Evolutionary conservation across 2,888 invertebrate genomes (phyloP).

Genomic region (Antheraea yamamai): DNA sequence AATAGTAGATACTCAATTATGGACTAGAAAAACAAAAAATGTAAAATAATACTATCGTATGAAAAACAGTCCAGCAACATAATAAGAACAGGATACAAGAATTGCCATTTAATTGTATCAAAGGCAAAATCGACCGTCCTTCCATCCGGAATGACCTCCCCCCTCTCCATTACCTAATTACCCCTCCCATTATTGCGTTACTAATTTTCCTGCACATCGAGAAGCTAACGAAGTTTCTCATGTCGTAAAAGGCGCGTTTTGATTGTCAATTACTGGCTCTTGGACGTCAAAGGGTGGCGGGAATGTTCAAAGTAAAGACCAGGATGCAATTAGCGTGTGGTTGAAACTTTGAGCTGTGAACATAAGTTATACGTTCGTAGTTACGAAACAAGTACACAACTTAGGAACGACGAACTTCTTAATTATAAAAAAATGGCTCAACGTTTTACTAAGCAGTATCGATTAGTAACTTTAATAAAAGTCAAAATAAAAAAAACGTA

Average conservation of each 20-base stretch:
- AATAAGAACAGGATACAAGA: constrained; percentile 53
- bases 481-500: not conserved
- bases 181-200: constrained; percentile 75
- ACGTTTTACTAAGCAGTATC: not conserved
- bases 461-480: not conserved
- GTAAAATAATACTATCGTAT: constrained; percentile 27
- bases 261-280: constrained; percentile 77
- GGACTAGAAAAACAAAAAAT: not conserved
- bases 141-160: constrained; percentile 64
- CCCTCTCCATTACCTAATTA: constrained; percentile 76
- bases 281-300: constrained; percentile 64
- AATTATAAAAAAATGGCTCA: not conserved
- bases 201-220: constrained; percentile 78
- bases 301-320: constrained; percentile 59
- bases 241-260: constrained; percentile 71
- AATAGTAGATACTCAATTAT: not conserved
- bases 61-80: constrained; percentile 46
- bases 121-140: constrained; percentile 52
- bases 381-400: not conserved
- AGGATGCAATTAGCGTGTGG: constrained; percentile 72
- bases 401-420: constrained; percentile 1
- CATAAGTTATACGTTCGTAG: not conserved
- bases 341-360: constrained; percentile 52
- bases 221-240: constrained; percentile 74
- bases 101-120: constrained; percentile 72